Percentiles rank a stretch among this genome's conserved stretches.
These are phyloP conservation scores for Arrhopalites spinosus DNA, from an alignment of 2,888 invertebrate species.

Conservation along the genomic window DNA sequence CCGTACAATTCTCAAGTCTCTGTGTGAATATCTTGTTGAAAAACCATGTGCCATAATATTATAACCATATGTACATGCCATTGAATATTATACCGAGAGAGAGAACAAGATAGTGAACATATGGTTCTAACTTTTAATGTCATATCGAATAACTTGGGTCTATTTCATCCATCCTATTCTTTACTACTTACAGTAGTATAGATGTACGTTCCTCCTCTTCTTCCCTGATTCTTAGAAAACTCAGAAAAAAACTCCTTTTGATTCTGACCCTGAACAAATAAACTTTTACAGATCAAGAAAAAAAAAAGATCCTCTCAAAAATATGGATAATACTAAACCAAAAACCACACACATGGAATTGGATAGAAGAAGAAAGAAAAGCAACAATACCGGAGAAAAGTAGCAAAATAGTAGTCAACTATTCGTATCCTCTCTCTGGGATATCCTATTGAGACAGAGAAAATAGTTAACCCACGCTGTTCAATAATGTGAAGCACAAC, in stretches of 20 bases:
- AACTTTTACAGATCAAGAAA: not conserved
- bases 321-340: no score
- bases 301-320: no score
- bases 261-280: slow-evolving; percentile 4
- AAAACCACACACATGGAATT: not conserved
- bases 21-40: no score
- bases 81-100: no score
- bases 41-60: not conserved
- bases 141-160: not conserved
- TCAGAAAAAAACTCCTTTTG: not conserved
- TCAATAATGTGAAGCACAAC: not conserved
- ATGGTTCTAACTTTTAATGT: slow-evolving; percentile 2
- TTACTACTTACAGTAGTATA: no score
- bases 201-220: no score
- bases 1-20: no score
- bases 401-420: not conserved
- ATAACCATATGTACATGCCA: no score
- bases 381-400: not conserved
- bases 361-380: not conserved
- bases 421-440: not conserved
- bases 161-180: not conserved
- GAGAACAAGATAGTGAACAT: not conserved
- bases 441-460: not conserved
- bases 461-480: not conserved
- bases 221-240: not conserved